Evolutionary conservation across 2,797 vertebrate genomes (phyloP), one percentile per base, ranked within the genome.

Genomic region (Mormyrus proboscirostris): DNA sequence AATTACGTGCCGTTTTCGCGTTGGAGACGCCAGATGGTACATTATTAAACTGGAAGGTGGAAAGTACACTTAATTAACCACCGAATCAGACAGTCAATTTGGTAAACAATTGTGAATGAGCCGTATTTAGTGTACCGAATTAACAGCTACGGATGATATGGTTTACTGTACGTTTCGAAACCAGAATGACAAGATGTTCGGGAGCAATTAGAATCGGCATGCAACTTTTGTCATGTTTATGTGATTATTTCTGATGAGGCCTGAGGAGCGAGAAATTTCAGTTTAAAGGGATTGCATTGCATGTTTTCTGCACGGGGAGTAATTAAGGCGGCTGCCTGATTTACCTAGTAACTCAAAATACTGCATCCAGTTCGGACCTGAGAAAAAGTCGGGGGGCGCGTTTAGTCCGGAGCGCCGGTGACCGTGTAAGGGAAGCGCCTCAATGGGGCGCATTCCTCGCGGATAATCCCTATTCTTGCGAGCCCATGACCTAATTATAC

Each of bases 361-460:
- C 82, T 22, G 82, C 82, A 44, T 47, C 38, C 9, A 84, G 44
- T n/a, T 10, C 44, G 44, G 38, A 84, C 47, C 82, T 38, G 65
- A 38, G 65, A 38, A 38, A 38, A 38, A 73, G 69, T 73, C 16
- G 33, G 44, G 82, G 44, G 44, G 49, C 2, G 44, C 49, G 44
- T 50, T 85, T 50, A 25, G 44, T 85, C n/a, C 79, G 2, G 44
- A 44, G 41, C 41, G 9, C n/a, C 47, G 29, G 29, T 59, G 53
- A 8, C 86, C 51, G 86, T 44, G 50, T 87, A 44, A 57, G 86
- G 53, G 50, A 57, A 41, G 4, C 53, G 53, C 38, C 10, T 87
- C 47, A 85, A 85, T 85, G 33, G 86, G n/a, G 53, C 33, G 25
- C 86, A 87, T 87, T 87, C 86, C 86, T 87, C 38, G 33, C 86